Evolutionary conservation across 1,140 invertebrate species (phyloP), one percentile per base, ranked within the genome.

Genomic region (Battus philenor): DNA sequence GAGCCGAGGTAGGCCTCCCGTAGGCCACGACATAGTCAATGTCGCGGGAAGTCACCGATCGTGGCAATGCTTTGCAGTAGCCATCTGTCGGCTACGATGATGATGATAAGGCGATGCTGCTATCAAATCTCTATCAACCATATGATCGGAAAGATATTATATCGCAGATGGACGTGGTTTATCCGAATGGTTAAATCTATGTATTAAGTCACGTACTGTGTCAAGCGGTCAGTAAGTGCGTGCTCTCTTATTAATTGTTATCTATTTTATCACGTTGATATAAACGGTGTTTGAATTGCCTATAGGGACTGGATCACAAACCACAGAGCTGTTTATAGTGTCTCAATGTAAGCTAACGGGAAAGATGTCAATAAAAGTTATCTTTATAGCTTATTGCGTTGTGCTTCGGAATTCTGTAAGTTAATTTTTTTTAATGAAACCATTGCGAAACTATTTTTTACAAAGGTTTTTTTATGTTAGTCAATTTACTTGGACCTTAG

Each of bases 341-440:
- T 20, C 27, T 46, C 45, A 33, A 62, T 62, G 59, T 54, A 34
- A 50, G 9, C 39, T 32, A 24, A 49, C 47, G 55, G n/a, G 39
- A 30, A 66, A 54, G 44, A 74, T 65, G 45, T 59, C 47, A 54
- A n/a, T 58, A 20, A 13, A 45, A 46, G 43, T 15, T 33, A 36
- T 54, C 24, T 34, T 66, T 29, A 27, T 60, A 10, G 34, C 59
- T 10, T 29, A 48, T 4, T 36, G 57, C 4, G 30, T 63, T 1
- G 32, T 50, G 33, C 29, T 56, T 17, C 52, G 24, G 9, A 47
- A 47, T 32, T 38, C 34, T 41, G 72, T 72, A 50, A 72, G 68
- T 52, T 46, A 32, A 43, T 18, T 34, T 38, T 39, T 30, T 26
- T 47, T 53, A 11, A 34, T 31, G n/a, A n/a, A n/a, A n/a, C n/a